A percentile compares a stretch with the other conserved stretches of the same genome.
Evolutionary conservation across 2,113 vertebrate genomes (phyloP).

Genomic region (Acrocephalus arundinaceus): DNA sequence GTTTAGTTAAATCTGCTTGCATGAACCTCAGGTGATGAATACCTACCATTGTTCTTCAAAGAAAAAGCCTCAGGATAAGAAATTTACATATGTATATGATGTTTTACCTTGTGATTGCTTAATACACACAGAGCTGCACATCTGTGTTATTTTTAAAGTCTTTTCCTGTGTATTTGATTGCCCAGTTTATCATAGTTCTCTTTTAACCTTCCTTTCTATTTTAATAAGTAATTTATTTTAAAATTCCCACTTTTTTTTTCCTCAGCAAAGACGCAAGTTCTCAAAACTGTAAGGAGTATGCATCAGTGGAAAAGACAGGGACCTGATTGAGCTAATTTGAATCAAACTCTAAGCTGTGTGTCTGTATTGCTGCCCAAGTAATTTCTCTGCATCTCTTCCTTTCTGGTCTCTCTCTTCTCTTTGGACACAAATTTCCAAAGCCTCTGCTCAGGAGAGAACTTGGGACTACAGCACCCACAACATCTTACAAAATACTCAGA

Average conservation of each 20-base stretch:
- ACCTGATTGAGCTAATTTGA: not conserved
- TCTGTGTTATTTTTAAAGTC: not conserved
- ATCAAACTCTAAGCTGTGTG: not conserved
- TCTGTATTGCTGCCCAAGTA: not conserved
- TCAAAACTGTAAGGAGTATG: not conserved
- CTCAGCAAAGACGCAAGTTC: not conserved
- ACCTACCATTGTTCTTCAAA: not conserved
- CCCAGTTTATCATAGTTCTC: not conserved
- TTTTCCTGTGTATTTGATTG: not conserved
- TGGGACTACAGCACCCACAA: not conserved
- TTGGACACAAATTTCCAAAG: not conserved
- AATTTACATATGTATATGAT: not conserved
- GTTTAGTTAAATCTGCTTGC: not conserved
- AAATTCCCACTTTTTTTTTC: not conserved
- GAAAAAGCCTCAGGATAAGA: not conserved
- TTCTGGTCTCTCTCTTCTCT: not conserved
- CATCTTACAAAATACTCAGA: not conserved
- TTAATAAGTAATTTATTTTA: not conserved
- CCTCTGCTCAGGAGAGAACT: not conserved
- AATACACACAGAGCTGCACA: not conserved
- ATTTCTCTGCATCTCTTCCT: not conserved
- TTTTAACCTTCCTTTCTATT: not conserved
- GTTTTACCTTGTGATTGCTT: not conserved
- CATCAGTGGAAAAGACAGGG: not conserved
- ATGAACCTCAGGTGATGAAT: not conserved